Base-by-base conservation (phyloP, 2,888 invertebrate species). In the Acrocera orbiculus region DNA sequence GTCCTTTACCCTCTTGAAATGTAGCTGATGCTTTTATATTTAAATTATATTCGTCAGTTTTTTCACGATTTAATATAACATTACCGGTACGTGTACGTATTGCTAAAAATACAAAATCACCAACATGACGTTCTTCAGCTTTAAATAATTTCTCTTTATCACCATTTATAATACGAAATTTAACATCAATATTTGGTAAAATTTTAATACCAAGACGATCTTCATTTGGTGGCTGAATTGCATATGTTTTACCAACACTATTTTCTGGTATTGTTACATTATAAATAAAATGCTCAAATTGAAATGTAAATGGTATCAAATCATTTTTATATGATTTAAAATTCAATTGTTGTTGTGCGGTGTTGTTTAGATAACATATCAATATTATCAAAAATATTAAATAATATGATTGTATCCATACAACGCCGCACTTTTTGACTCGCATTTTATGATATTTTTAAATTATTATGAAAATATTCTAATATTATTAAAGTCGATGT, bases 251-350 rank as follows among this genome's bases (percentile, higher is more conserved):
- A 39, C 85, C 83, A 39, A 83, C 69, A 47, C 85, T 85, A 65
- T 93, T 92, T 62, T 96, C 96, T 37, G 82, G 76, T 50, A 93
- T 80, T 54, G 77, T 79, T 50, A 82, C 80, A 67, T 90, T 89
- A 70, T 90, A 93, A 16, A 69, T 56, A 24, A 68, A 56, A 47
- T 69, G 67, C 11, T 76, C 70, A 63, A 93, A 92, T 44, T 65
- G 68, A 55, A 83, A 73, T 40, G 42, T 40, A 30, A 46, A 45
- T 32, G 38, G 22, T 27, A 38, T 38, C 29, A 45, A 44, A 30
- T 44, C 39, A 7, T 19, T 36, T 14, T 16, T 17, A 22, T n/a
- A 19, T 32, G 26, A 9, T 4, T 27, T 5, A 16, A 15, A 9
- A 10, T 16, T 13, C 15, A 25, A 20, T 26, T 27, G 37, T 11